Percentiles rank a stretch among this genome's conserved stretches.
phyloP scores from a whole-genome alignment of 2,797 vertebrate genomes.

The Dicrostonyx torquatus region DNA sequence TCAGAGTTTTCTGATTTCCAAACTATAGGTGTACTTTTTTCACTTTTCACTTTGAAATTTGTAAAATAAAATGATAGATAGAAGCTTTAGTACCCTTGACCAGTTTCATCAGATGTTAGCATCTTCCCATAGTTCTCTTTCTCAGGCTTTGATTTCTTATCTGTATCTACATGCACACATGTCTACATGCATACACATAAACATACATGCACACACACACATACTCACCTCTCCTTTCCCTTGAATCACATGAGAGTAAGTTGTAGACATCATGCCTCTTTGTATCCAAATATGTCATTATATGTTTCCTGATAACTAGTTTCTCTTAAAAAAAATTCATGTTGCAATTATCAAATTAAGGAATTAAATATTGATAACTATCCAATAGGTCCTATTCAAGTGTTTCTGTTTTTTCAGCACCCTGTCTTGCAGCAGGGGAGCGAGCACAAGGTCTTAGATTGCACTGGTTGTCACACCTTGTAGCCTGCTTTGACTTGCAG shows the following conservation, averaged over 20 bases:
- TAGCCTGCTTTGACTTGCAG: neutral
- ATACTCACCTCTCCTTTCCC: neutral
- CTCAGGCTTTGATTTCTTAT: neutral
- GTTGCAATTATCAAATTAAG: neutral
- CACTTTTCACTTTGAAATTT: constrained; percentile 25
- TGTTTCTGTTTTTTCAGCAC: neutral
- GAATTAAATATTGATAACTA: neutral
- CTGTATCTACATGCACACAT: neutral
- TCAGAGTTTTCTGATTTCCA: neutral
- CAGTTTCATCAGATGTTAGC: neutral
- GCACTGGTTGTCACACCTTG: neutral
- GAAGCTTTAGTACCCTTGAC: neutral
- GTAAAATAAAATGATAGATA: neutral
- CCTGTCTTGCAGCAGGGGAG: neutral
- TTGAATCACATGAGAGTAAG: neutral
- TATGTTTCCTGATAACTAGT: neutral
- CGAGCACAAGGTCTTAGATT: neutral
- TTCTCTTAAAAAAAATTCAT: neutral
- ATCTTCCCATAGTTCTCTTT: neutral
- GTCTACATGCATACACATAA: neutral
- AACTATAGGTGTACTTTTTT: neutral
- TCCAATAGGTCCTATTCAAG: neutral
- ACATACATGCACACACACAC: neutral
- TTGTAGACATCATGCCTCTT: neutral
- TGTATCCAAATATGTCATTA: neutral